These are phyloP conservation scores for Brachionus sp. DNA, from an alignment of 1,140 invertebrate genomes.

Conservation along the genomic window DNA sequence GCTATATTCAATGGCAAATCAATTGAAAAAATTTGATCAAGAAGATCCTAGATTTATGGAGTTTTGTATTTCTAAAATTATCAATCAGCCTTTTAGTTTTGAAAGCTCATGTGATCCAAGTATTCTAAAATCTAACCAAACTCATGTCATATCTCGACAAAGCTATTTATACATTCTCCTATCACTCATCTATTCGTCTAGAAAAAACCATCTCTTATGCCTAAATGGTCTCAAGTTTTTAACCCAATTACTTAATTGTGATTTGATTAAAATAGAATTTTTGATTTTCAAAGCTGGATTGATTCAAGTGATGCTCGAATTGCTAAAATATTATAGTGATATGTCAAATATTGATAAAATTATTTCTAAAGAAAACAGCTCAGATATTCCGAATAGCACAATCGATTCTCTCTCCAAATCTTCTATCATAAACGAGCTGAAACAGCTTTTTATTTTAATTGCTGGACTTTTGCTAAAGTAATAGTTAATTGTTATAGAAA, in stretches of 20 bases:
- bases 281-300: conserved; percentile 18
- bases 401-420: not conserved
- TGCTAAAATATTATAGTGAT: conserved; percentile 26
- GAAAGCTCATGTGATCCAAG: not conserved
- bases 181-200: not conserved
- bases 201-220: not conserved
- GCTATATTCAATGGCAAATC: conserved; percentile 32
- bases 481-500: not conserved
- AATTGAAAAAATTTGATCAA: conserved; percentile 20
- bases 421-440: not conserved
- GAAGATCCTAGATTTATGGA: conserved; percentile 17
- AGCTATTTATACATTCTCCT: not conserved
- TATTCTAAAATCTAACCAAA: not conserved
- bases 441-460: not conserved
- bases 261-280: conserved; percentile 5
- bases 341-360: not conserved
- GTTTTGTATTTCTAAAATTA: conserved; percentile 11
- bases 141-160: not conserved
- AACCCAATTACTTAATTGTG: not conserved
- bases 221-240: conserved; percentile 19
- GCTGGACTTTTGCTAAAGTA: not conserved
- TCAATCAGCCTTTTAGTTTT: not conserved
- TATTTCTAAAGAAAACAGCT: not conserved
- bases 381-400: not conserved
- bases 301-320: conserved; percentile 24